Conservation (phyloP, 1,140 invertebrate genomes). For the Procambarus clarkii region DNA sequence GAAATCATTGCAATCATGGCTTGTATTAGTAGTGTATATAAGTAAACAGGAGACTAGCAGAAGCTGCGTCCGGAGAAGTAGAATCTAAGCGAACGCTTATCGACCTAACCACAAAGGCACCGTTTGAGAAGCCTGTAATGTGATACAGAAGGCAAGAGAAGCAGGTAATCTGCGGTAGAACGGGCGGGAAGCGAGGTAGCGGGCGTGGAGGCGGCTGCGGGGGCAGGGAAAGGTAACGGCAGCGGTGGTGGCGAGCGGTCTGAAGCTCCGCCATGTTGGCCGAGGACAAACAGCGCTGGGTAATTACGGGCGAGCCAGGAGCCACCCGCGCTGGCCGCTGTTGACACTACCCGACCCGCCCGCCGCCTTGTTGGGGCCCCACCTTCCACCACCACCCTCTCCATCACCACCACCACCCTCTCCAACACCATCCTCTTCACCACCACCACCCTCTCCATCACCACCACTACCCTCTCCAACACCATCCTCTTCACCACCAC, state of each 20-base stretch:
- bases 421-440: too few species aligned
- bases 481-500: too few species aligned
- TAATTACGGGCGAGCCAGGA: slow-evolving; percentile 64
- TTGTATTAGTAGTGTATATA: not conserved
- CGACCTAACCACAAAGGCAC: too few species aligned
- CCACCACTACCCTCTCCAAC: too few species aligned
- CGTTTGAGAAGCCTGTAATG: too few species aligned
- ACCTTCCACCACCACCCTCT: not conserved
- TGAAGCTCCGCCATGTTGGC: slow-evolving; percentile 59
- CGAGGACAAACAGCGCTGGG: slow-evolving; percentile 61
- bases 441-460: too few species aligned
- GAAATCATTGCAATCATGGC: not conserved
- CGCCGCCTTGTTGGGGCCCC: slow-evolving; percentile 36
- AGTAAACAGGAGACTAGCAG: too few species aligned
- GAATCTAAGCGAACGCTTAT: too few species aligned
- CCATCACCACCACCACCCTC: too few species aligned
- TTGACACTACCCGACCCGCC: slow-evolving; percentile 31
- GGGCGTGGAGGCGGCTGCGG: not conserved
- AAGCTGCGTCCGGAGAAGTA: too few species aligned
- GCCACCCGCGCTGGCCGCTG: slow-evolving; percentile 46
- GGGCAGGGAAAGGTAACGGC: not conserved
- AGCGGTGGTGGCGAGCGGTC: slow-evolving; percentile 43
- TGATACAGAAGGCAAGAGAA: not conserved
- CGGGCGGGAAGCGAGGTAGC: not conserved
- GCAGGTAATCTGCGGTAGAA: not conserved